Conservation (phyloP, 1,140 invertebrate species). For the Cylas formicarius region DNA sequence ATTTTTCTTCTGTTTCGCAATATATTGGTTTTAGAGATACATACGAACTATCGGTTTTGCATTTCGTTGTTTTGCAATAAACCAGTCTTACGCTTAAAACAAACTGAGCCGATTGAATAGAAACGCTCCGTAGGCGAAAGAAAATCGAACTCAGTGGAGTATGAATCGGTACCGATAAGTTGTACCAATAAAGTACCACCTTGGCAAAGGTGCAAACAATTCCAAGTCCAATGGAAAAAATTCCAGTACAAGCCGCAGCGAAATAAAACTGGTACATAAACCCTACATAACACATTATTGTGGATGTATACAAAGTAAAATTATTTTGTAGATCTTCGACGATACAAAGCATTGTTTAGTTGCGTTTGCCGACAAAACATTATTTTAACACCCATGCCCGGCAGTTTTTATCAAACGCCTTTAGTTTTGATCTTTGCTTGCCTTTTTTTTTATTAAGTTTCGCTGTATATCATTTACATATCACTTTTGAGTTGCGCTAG, state of each 20-base stretch:
- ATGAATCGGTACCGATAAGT: slow-evolving; percentile 23
- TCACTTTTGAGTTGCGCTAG: too few relatives aligned
- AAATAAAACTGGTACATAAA: slow-evolving; percentile 20
- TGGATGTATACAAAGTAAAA: slow-evolving; percentile 22
- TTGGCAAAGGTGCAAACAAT: slow-evolving; percentile 22
- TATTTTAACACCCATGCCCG: slow-evolving; percentile 23
- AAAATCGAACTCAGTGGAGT: slow-evolving; percentile 17
- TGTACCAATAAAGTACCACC: slow-evolving; percentile 24
- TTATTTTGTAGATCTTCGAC: slow-evolving; percentile 22
- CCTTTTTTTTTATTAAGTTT: too few relatives aligned
- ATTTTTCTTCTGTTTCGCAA: too few relatives aligned
- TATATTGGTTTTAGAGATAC: too few relatives aligned
- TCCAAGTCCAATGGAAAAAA: slow-evolving; percentile 18
- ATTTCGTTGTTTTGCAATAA: too few relatives aligned
- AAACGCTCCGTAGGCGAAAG: too few relatives aligned
- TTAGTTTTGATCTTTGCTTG: too few relatives aligned
- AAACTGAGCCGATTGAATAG: too few relatives aligned
- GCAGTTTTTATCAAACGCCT: too few relatives aligned
- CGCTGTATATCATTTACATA: too few relatives aligned
- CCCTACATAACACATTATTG: slow-evolving; percentile 21
- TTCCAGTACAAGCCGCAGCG: slow-evolving; percentile 15
- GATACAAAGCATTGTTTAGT: slow-evolving; percentile 20
- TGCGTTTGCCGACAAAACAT: slow-evolving; percentile 21
- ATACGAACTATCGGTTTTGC: too few relatives aligned
- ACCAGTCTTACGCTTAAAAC: too few relatives aligned